phyloP scores from a whole-genome alignment of 2,113 vertebrate genomes.

The Calonectris borealis region DNA sequence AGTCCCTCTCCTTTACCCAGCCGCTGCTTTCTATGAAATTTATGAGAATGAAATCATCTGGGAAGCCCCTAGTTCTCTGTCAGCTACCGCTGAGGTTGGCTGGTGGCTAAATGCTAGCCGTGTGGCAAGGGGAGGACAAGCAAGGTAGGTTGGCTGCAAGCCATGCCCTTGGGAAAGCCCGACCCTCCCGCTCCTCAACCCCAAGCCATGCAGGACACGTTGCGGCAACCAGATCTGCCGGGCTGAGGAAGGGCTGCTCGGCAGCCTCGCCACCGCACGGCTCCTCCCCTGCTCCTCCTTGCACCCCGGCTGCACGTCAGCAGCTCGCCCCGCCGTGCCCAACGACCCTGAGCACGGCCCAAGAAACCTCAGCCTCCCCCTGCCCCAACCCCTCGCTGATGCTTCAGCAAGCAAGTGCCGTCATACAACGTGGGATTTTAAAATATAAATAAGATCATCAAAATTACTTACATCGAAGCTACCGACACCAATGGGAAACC shows the following conservation, averaged over 20 bases:
- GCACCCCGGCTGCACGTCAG: neutral
- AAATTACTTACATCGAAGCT: neutral
- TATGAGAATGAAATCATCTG: neutral
- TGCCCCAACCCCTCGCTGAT: neutral
- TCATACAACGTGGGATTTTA: neutral
- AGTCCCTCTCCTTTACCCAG: neutral
- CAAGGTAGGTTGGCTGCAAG: fast-evolving
- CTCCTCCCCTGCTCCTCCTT: neutral
- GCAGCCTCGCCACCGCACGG: fast-evolving
- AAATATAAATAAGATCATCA: neutral
- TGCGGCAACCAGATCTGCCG: neutral
- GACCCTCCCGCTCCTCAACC: neutral
- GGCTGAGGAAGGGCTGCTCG: fast-evolving
- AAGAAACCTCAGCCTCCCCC: neutral
- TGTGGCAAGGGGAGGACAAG: neutral
- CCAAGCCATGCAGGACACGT: too few species aligned
- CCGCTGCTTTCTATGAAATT: neutral
- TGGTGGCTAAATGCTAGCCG: neutral
- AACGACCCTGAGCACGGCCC: fast-evolving
- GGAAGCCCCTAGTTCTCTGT: neutral
- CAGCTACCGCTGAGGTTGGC: neutral
- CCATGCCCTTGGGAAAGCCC: neutral
- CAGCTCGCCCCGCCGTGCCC: neutral
- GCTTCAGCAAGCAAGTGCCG: neutral
- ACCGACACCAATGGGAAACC: neutral